Conservation (phyloP, 2,888 invertebrate species). For the Lumbricus terrestris region DNA sequence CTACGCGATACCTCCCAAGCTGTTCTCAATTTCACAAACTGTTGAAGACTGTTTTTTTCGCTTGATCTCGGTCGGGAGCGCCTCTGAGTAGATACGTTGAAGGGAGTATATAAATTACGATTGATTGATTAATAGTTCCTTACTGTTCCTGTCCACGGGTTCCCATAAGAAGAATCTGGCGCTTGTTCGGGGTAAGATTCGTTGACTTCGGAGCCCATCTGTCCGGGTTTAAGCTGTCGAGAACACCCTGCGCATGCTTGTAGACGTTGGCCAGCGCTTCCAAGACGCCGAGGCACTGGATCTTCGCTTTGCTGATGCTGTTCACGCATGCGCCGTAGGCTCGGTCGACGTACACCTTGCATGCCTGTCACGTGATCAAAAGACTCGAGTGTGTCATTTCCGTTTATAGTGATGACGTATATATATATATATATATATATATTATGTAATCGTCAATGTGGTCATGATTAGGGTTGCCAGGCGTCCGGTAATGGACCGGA, state of each 20-base stretch:
- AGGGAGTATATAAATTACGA: too few species aligned
- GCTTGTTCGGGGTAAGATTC: not conserved
- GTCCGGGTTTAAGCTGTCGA: slow-evolving; percentile 14
- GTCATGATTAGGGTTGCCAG: too few species aligned
- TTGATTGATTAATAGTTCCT: not conserved
- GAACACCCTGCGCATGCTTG: slow-evolving; percentile 13
- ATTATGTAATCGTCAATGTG: not conserved
- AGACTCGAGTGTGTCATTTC: not conserved
- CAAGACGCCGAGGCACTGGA: slow-evolving; percentile 16
- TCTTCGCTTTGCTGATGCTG: slow-evolving; percentile 17
- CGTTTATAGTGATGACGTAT: not conserved
- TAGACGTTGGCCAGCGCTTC: slow-evolving; percentile 9
- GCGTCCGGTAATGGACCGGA: too few species aligned
- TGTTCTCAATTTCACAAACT: too few species aligned
- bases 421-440: too few species aligned
- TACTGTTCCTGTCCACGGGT: slow-evolving; percentile 5
- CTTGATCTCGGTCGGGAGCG: too few species aligned
- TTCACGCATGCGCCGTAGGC: slow-evolving; percentile 17
- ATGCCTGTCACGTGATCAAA: slow-evolving; percentile 6
- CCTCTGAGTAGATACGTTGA: too few species aligned
- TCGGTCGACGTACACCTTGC: not conserved
- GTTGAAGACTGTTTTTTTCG: too few species aligned
- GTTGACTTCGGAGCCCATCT: slow-evolving; percentile 13
- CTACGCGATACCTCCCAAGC: too few species aligned
- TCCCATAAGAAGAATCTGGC: not conserved